These are phyloP conservation scores for Drosophila mercatorum DNA, from an alignment of 2,888 invertebrate genomes.

Conservation along the genomic window DNA sequence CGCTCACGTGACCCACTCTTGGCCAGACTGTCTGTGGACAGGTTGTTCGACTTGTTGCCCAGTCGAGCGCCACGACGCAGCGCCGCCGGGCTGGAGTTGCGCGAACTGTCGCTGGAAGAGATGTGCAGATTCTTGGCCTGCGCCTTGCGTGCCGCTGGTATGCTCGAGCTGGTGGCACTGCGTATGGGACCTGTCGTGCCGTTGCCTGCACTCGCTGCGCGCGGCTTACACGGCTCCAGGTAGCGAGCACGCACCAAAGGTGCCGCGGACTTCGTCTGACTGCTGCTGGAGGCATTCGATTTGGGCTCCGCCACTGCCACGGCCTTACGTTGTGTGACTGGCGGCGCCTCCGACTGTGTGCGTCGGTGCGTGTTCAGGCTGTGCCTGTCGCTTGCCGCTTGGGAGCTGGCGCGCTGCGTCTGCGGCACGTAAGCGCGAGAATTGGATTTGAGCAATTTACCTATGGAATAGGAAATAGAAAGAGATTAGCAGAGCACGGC, in stretches of 20 bases:
- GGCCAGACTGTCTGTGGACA: slow-evolving; percentile 83
- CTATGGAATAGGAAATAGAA: slow-evolving; percentile 44
- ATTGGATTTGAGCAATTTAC: slow-evolving; percentile 82
- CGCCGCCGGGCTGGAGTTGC: slow-evolving; percentile 83
- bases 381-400: slow-evolving; percentile 67
- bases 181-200: slow-evolving; percentile 72
- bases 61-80: slow-evolving; percentile 71
- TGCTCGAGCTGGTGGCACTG: slow-evolving; percentile 82
- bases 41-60: slow-evolving; percentile 82
- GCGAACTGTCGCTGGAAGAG: slow-evolving; percentile 84
- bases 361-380: slow-evolving; percentile 80
- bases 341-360: slow-evolving; percentile 83
- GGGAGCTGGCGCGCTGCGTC: slow-evolving; percentile 67
- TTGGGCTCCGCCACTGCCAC: slow-evolving; percentile 22
- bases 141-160: slow-evolving; percentile 75
- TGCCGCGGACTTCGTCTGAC: slow-evolving; percentile 8
- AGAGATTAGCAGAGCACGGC: background rate
- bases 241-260: slow-evolving; percentile 86
- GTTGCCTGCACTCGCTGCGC: slow-evolving; percentile 33
- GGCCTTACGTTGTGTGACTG: slow-evolving; percentile 48
- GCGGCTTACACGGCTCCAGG: slow-evolving; percentile 86
- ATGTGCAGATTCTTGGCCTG: slow-evolving; percentile 79
- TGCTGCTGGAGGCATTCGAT: background rate
- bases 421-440: slow-evolving; percentile 83
- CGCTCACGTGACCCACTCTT: slow-evolving; percentile 68